These are phyloP conservation scores for Crepidodera aurea DNA, from an alignment of 2,888 invertebrate species.

Conservation along the genomic window DNA sequence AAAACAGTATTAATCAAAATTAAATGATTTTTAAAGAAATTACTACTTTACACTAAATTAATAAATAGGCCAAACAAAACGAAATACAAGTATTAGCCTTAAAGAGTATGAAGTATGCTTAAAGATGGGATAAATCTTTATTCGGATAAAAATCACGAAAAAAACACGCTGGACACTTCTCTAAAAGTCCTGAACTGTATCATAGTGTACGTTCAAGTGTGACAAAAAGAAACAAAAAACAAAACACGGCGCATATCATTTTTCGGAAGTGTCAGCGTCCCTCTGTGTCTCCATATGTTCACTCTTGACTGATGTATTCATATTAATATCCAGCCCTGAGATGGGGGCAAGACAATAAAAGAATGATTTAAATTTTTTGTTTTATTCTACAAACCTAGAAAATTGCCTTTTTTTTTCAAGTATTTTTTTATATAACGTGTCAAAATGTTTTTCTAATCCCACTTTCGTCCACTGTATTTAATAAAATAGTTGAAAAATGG, in stretches of 20 bases:
- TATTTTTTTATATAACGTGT: too few species aligned
- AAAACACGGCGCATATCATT: conserved; percentile 59
- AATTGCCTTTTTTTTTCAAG: too few species aligned
- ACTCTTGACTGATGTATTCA: conserved; percentile 62
- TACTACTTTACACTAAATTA: too few species aligned
- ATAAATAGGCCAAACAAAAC: too few species aligned
- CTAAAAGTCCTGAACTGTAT: conserved; percentile 48
- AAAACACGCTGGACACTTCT: conserved; percentile 43
- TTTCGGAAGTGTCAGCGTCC: conserved; percentile 59
- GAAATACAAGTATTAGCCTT: too few species aligned
- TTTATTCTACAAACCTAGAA: too few species aligned
- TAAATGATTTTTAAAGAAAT: too few species aligned
- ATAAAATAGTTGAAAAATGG: too few species aligned
- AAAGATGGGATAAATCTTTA: conserved; percentile 14
- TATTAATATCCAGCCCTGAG: conserved; percentile 58
- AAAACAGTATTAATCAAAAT: too few species aligned
- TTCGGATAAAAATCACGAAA: conserved; percentile 5
- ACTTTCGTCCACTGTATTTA: too few species aligned
- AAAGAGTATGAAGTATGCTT: too few species aligned
- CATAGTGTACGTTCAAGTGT: conserved; percentile 36
- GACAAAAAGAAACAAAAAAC: conserved; percentile 30
- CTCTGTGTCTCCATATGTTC: conserved; percentile 61
- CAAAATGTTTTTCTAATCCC: too few species aligned
- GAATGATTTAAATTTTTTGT: conserved; percentile 55
- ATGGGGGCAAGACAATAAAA: conserved; percentile 61